Percentiles rank a stretch among this genome's conserved stretches.
Evolutionary conservation across 2,113 vertebrate species (phyloP).

Genomic region (Stomatorhinus ivindoensis): DNA sequence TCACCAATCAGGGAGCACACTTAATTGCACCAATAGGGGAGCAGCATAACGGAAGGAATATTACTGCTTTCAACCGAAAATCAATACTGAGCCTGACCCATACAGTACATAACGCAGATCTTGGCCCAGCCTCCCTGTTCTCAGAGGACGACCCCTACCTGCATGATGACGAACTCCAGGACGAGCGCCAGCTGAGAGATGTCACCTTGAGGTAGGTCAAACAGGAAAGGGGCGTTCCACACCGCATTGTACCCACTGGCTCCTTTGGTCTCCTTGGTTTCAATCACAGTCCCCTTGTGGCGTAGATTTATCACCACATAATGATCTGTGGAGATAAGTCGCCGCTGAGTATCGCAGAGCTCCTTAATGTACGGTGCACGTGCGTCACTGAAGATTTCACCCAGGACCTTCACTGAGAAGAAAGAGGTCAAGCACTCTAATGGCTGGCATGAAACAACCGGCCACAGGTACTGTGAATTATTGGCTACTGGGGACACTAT

Average conservation of each 20-base stretch:
- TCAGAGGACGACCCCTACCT: constrained; percentile 47
- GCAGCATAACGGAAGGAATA: not conserved
- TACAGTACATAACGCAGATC: not conserved
- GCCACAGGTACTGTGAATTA: not conserved
- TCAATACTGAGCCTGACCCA: not conserved
- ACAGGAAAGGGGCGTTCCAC: constrained; percentile 75
- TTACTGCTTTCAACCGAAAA: not conserved
- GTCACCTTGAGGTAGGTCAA: constrained; percentile 60
- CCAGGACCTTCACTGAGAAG: not conserved
- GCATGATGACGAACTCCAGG: constrained; percentile 66
- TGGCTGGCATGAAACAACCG: not conserved
- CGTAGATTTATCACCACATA: constrained; percentile 62
- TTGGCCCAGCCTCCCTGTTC: not conserved
- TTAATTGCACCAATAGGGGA: not conserved
- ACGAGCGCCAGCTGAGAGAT: constrained; percentile 51
- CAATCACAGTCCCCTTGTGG: constrained; percentile 47
- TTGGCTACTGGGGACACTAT: not conserved
- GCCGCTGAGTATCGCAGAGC: not conserved
- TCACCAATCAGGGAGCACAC: not conserved
- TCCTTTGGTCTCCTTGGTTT: constrained; percentile 65
- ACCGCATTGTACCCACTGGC: constrained; percentile 50
- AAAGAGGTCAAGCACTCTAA: not conserved
- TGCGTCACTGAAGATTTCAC: not conserved
- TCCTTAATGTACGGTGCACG: not conserved
- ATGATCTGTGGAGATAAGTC: constrained; percentile 52